Evolutionary conservation across 2,113 vertebrate genomes (phyloP), one percentile per base, ranked within the genome.

Genomic region (Eolophus roseicapilla): DNA sequence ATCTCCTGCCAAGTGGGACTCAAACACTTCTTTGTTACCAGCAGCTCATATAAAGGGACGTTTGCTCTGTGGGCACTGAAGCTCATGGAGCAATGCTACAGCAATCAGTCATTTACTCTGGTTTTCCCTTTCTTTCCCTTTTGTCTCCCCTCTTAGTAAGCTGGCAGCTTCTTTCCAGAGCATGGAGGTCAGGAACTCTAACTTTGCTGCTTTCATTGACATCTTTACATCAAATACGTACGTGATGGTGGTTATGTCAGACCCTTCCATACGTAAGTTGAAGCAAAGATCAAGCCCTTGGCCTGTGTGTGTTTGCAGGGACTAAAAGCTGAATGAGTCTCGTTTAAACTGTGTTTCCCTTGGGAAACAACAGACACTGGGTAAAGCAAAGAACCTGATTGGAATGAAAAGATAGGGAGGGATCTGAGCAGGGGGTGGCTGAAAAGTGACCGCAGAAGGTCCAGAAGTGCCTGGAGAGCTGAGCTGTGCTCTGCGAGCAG

Each of bases 121-220:
- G 62, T 37, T 33, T 95, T 16, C 3, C 19, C 7, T 95, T 78
- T 12, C 6, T 47, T 74, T 43, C 23, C 71, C 9, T 31, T 41
- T 35, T 19, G 0, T 1, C 27, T 79, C 64, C 33, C 37, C 18
- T 74, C 94, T 6, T 92, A 99, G 99, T 97, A 99, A 99, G 97
- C 97, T 99, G 91, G 99, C 99, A 83, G 99, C 99, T 76, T 99
- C 99, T 69, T 99, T 99, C 98, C 99, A 99, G 98, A 99, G 99
- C 97, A 99, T 99, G 99, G 99, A 99, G 97, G 99, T 99, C 95
- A 99, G 99, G 82, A 99, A 99, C 97, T 99, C 99, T 93, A 99
- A 99, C 97, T 99, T 99, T 91, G 99, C 99, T 49, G 99, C 99
- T 98, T 99, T 99, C 96, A 99, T 99, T 77, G 99, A 99, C 75